These are phyloP conservation scores for Dynastes maya DNA, from an alignment of 2,888 invertebrate species.

Conservation along the genomic window DNA sequence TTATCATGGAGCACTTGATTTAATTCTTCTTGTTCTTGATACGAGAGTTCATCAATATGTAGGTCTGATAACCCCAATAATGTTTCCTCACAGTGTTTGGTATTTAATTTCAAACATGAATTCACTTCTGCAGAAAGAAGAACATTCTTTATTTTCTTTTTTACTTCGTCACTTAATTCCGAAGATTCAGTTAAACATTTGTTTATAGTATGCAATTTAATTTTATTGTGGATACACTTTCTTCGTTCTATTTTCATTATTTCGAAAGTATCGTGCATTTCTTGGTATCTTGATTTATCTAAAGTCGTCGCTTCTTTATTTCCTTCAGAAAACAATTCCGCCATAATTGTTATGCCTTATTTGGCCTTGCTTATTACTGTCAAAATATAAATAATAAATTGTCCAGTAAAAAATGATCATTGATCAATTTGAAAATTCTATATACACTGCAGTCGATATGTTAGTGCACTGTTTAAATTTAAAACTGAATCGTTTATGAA, in stretches of 20 bases:
- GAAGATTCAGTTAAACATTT: conserved; percentile 58
- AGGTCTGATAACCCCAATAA: too few relatives aligned
- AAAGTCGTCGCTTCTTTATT: neutral
- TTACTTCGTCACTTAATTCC: conserved; percentile 57
- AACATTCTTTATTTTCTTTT: conserved; percentile 50
- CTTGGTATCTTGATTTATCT: conserved; percentile 54
- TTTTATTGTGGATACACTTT: conserved; percentile 61
- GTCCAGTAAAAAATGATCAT: conserved; percentile 10
- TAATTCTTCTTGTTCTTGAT: too few relatives aligned
- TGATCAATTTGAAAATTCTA: conserved; percentile 3
- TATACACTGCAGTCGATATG: conserved; percentile 1
- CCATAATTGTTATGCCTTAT: conserved; percentile 17
- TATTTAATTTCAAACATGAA: conserved; percentile 33
- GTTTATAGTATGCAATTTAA: conserved; percentile 61
- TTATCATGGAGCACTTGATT: too few relatives aligned
- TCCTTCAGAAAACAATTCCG: conserved; percentile 15
- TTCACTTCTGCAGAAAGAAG: conserved; percentile 57
- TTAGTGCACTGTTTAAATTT: conserved; percentile 8
- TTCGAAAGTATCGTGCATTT: conserved; percentile 61
- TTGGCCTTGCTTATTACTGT: neutral
- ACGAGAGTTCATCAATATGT: too few relatives aligned
- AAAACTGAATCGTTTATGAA: neutral
- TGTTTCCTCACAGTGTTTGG: neutral
- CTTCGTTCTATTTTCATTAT: conserved; percentile 60
- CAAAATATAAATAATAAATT: conserved; percentile 12